Evolutionary conservation across 2,113 vertebrate genomes (phyloP).

Genomic region (Halichoeres trimaculatus): DNA sequence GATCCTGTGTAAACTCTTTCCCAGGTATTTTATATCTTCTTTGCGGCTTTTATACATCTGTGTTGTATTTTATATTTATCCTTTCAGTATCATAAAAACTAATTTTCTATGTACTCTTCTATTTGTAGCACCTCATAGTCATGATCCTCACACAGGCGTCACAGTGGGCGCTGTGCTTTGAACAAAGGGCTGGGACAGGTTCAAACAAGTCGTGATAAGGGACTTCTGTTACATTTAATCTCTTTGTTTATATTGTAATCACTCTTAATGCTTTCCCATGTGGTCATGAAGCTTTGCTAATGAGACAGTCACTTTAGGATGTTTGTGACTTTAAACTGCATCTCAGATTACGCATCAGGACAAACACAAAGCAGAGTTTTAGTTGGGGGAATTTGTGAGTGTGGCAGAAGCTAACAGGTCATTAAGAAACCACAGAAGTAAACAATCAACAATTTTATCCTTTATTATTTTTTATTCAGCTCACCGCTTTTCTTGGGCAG

Average conservation of each 20-base stretch:
- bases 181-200: background rate
- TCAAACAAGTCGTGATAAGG: conserved; percentile 19
- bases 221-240: background rate
- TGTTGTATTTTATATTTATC: conserved; percentile 71
- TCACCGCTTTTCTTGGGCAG: conserved; percentile 11
- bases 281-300: background rate
- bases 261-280: background rate
- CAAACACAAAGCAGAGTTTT: background rate
- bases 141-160: conserved; percentile 9
- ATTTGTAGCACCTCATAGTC: background rate
- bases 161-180: conserved; percentile 4
- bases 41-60: conserved; percentile 45
- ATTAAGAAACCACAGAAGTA: background rate
- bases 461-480: conserved; percentile 2
- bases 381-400: background rate
- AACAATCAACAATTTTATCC: conserved; percentile 5
- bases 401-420: background rate
- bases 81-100: conserved; percentile 46
- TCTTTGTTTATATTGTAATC: background rate
- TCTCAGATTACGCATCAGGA: background rate
- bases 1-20: conserved; percentile 40
- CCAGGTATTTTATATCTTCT: conserved; percentile 44
- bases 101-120: too few relatives aligned
- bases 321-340: background rate
- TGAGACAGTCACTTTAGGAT: background rate